Evolutionary conservation across 2,113 vertebrate species (phyloP), one percentile per base, ranked within the genome.

Genomic region (Symphodus melops): DNA sequence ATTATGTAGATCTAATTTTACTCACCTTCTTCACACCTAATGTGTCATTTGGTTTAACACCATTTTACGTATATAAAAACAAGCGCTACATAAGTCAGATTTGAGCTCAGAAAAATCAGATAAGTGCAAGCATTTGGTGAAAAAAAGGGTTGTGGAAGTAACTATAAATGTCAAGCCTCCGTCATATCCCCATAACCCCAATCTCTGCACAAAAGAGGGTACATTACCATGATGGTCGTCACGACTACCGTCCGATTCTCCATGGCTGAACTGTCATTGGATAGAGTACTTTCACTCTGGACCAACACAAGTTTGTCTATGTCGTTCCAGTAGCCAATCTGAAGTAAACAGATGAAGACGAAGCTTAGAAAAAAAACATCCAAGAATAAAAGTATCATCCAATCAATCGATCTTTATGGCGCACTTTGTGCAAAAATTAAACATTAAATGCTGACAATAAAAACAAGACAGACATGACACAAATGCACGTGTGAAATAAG

Each of bases 271-370:
- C 96, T 96, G 81, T 98, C 97, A 85, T 99, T 98, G 85, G 95
- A 96, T 48, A 96, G 92, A 17, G 94, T 92, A 56, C 96, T 96
- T 39, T 98, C 96, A 72, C 95, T 97, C 89, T 99, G 98, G 85
- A 99, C 96, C 87, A 99, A 87, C 80, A 99, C 97, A 68, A 99
- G 91, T 91, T 98, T 99, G 93, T 99, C 98, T 87, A 96, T 96
- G 83, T 99, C 98, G 0, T 98, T 99, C 98, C 98, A 99, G 92
- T 99, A 99, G 75, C 98, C 98, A 81, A 99, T 97, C 94, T 95
- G 62, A 68, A 14, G 44, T 68, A 63, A 59, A 70, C 21, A 67
- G 17, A 57, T 19, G 19, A 57, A 11, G 12, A 5, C 4, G 65
- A 3, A 17, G 58, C 17, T 17, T 4, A 19, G 46, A 48, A 48